Base-by-base conservation (phyloP, 2,113 vertebrate genomes). In the Dolichallabes microphthalmus region DNA sequence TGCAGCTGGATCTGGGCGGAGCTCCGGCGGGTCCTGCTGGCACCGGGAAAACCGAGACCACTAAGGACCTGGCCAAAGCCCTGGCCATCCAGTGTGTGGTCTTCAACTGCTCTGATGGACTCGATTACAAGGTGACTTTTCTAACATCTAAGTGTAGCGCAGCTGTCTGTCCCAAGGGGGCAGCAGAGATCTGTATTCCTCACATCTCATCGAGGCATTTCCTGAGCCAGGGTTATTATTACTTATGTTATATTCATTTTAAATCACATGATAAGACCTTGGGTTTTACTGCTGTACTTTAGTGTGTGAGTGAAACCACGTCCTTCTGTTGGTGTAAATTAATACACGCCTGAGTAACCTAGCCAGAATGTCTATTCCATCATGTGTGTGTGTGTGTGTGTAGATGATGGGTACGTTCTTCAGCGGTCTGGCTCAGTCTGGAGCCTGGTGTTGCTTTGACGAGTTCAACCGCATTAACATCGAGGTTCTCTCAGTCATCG, bases 31-130 rank as follows among this genome's bases (percentile, higher is more conserved):
- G 96, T 9, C 96, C 96, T 9, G 96, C 96, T 20, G 96, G 96
- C 25, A 97, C 96, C 0, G 96, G 96, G 22, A 97, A 97, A 92
- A 97, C 96, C 0, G 96, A 97, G 91, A 97, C 96, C 22, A 97
- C 96, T 22, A 97, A 97, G 90, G 96, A 97, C 74, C 92, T 97
- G 35, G 96, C 96, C 27, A 97, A 97, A 88, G 95, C 96, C 8
- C 93, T 97, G 45, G 96, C 95, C 87, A 96, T 97, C 88, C 96
- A 97, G 88, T 97, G 96, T 90, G 96, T 97, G 80, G 96, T 97
- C 73, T 97, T 97, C 87, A 97, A 97, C 92, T 97, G 96, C 83
- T 97, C 96, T 0, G 96, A 97, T 85, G 96, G 96, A 22, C 94
- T 97, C 50, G 96, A 97, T 91, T 96, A 97, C 88, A 97, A 97